Conservation (phyloP, 2,888 invertebrate genomes). For the Keiferia lycopersicella region DNA sequence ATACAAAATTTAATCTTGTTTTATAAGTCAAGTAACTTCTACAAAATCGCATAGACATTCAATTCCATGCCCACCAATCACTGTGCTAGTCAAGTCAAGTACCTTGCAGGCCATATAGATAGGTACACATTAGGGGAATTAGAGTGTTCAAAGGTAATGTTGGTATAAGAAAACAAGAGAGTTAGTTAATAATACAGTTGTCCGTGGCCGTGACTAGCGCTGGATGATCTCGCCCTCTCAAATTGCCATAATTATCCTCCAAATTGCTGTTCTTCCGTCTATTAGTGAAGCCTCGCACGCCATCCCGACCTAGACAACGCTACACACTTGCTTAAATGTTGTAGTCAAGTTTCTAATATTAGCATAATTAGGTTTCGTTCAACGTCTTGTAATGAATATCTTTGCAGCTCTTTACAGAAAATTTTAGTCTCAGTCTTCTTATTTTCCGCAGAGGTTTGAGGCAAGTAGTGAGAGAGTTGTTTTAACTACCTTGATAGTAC, state of each 20-base stretch:
- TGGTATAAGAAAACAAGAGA: slow-evolving; percentile 17
- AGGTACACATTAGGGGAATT: no score
- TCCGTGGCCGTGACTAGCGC: slow-evolving; percentile 41
- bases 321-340: slow-evolving; percentile 7
- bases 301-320: slow-evolving; percentile 30
- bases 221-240: slow-evolving; percentile 45
- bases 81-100: no score
- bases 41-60: no score
- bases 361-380: neutral
- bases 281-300: slow-evolving; percentile 36
- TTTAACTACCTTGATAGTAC: no score
- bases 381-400: neutral
- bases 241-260: slow-evolving; percentile 57
- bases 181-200: slow-evolving; percentile 32
- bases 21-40: no score
- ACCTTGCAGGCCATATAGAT: neutral
- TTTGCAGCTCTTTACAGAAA: neutral
- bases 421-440: neutral
- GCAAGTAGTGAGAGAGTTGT: neutral
- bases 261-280: slow-evolving; percentile 55
- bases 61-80: no score
- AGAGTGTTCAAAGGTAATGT: neutral
- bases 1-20: no score
- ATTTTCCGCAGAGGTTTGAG: neutral
- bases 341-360: slow-evolving; percentile 3